These are phyloP conservation scores for Sceloporus undulatus DNA, from an alignment of 2,113 vertebrate species.

Conservation along the genomic window DNA sequence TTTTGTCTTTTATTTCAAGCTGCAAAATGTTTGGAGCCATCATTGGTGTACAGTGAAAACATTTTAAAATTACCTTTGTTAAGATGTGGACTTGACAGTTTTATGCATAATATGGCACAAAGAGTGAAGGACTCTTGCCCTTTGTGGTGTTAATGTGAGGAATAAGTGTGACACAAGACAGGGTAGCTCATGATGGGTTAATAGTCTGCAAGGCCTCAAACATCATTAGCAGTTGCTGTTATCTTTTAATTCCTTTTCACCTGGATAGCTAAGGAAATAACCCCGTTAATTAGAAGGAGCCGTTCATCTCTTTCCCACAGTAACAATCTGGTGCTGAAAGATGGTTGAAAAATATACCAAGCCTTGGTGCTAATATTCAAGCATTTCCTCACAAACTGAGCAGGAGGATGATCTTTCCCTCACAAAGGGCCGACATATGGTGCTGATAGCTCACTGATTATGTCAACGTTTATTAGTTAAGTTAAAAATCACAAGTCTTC, in stretches of 20 bases:
- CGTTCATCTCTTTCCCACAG: conserved; percentile 49
- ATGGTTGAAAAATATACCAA: conserved; percentile 72
- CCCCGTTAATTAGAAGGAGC: conserved; percentile 58
- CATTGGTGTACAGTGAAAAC: too few relatives aligned
- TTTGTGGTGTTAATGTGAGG: background rate
- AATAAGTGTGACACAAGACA: background rate
- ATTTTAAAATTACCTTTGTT: too few relatives aligned
- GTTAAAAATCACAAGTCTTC: conserved; percentile 83
- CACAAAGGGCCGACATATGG: conserved; percentile 77
- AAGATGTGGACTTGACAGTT: too few relatives aligned
- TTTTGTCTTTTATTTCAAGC: too few relatives aligned
- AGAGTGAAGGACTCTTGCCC: background rate
- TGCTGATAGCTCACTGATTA: conserved; percentile 80
- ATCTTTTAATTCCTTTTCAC: conserved; percentile 65
- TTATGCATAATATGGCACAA: background rate
- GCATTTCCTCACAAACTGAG: conserved; percentile 70
- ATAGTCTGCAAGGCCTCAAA: conserved; percentile 2
- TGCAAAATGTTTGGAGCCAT: too few relatives aligned
- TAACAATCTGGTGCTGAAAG: conserved; percentile 58
- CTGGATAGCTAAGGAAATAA: conserved; percentile 50
- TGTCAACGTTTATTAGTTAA: conserved; percentile 86
- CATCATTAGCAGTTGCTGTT: conserved; percentile 12
- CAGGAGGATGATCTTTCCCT: conserved; percentile 69
- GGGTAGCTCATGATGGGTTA: background rate
- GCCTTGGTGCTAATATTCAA: conserved; percentile 65